A percentile compares a stretch with the other conserved stretches of the same genome.
These are phyloP conservation scores for Drosophila arizonae DNA, from an alignment of 1,140 invertebrate genomes.

Conservation along the genomic window DNA sequence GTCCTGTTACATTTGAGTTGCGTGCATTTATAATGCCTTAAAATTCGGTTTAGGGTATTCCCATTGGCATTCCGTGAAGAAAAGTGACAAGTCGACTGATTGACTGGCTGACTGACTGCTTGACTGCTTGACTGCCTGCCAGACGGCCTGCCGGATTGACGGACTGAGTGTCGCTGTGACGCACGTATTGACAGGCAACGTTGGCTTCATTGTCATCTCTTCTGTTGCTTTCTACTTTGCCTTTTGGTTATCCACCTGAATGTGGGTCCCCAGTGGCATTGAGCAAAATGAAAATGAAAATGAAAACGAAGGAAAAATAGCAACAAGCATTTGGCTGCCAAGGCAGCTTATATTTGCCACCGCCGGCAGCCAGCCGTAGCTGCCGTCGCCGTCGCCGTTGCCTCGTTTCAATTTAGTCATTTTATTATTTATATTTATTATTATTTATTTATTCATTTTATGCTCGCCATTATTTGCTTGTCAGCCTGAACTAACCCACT, in stretches of 20 bases:
- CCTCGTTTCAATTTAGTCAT: conserved; percentile 49
- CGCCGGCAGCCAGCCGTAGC: not conserved
- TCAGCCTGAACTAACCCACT: not conserved
- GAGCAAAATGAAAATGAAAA: conserved; percentile 21
- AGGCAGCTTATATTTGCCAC: not conserved
- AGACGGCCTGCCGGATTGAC: conserved; percentile 11
- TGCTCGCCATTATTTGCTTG: conserved; percentile 31
- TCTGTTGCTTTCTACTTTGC: conserved; percentile 8
- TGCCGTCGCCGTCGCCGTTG: conserved; percentile 34
- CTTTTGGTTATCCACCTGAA: conserved; percentile 37
- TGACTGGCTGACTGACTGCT: conserved; percentile 22
- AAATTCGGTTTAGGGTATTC: conserved; percentile 17
- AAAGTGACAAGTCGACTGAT: conserved; percentile 42
- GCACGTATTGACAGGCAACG: conserved; percentile 37
- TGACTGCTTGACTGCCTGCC: not conserved
- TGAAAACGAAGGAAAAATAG: conserved; percentile 38
- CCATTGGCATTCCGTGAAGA: conserved; percentile 36
- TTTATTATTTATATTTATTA: conserved; percentile 45
- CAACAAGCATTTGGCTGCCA: conserved; percentile 45
- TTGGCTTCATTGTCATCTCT: conserved; percentile 41
- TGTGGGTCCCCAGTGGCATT: conserved; percentile 26
- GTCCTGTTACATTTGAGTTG: not conserved
- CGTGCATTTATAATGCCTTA: not conserved
- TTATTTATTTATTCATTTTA: conserved; percentile 50
- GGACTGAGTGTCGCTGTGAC: conserved; percentile 12